A percentile compares a stretch with the other conserved stretches of the same genome.
phyloP scores from a whole-genome alignment of 2,113 vertebrate genomes.

The Phalacrocorax pelagicus region DNA sequence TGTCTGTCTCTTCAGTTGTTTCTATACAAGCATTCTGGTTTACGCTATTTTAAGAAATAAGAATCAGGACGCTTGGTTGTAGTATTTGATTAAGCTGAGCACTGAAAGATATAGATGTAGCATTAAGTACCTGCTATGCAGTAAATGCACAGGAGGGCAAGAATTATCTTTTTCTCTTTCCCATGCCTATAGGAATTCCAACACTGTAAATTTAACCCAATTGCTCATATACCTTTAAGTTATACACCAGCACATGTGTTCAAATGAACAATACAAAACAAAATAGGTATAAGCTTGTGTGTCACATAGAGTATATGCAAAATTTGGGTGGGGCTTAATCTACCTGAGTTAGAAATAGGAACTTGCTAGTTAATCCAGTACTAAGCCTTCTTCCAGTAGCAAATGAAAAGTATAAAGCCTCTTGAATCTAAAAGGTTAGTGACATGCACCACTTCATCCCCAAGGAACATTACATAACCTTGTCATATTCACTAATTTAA shows the following conservation, averaged over 20 bases:
- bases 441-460: conserved; percentile 60
- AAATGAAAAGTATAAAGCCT: conserved; percentile 78
- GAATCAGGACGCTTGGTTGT: background rate
- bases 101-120: background rate
- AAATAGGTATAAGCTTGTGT: background rate
- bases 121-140: background rate
- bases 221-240: background rate
- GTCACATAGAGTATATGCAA: background rate
- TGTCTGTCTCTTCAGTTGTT: background rate
- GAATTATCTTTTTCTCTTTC: background rate
- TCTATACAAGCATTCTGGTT: background rate
- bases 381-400: conserved; percentile 69
- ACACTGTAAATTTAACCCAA: background rate
- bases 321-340: conserved; percentile 62
- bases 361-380: conserved; percentile 69
- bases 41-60: background rate
- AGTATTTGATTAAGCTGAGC: background rate
- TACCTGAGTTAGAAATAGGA: conserved; percentile 73
- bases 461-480: conserved; percentile 75
- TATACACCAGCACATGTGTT: background rate
- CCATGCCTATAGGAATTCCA: background rate
- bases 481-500: conserved; percentile 73
- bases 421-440: conserved; percentile 71
- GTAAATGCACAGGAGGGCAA: background rate
- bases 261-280: background rate